phyloP scores from a whole-genome alignment of 1,140 invertebrate genomes.

The Sycophaga agraensis region DNA sequence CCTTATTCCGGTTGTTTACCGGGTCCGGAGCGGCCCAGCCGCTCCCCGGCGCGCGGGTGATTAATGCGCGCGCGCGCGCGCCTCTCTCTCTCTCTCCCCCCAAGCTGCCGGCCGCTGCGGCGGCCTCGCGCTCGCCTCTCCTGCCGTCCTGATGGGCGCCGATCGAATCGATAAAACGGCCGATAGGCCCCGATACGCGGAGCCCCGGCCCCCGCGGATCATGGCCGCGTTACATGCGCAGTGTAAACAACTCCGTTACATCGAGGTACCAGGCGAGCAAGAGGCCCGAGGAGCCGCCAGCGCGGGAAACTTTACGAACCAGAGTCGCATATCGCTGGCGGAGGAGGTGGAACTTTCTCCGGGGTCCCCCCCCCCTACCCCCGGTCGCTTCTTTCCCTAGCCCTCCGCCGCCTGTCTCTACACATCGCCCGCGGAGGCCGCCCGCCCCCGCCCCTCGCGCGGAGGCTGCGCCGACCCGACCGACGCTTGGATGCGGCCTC shows the following conservation, averaged over 20 bases:
- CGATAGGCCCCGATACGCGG: slow-evolving; percentile 11
- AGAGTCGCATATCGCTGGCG: slow-evolving; percentile 52
- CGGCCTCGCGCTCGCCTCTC: slow-evolving; percentile 22
- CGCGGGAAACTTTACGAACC: slow-evolving; percentile 55
- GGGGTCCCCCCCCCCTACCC: neutral
- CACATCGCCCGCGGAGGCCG: neutral
- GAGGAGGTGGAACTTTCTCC: slow-evolving; percentile 49
- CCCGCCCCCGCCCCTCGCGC: neutral
- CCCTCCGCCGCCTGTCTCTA: neutral
- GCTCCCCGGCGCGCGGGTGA: neutral
- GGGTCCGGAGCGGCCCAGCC: slow-evolving; percentile 30
- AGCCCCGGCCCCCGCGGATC: neutral
- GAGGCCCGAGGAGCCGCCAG: slow-evolving; percentile 45
- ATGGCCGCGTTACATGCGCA: slow-evolving; percentile 59
- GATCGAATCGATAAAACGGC: slow-evolving; percentile 46
- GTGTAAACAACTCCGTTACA: slow-evolving; percentile 62
- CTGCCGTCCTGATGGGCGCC: slow-evolving; percentile 40
- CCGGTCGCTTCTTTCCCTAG: neutral
- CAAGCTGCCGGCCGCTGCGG: no score
- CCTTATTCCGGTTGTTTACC: slow-evolving; percentile 49
- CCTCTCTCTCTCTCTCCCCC: neutral
- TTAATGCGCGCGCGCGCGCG: neutral
- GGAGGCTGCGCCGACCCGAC: no score
- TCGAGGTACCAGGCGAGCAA: slow-evolving; percentile 54
- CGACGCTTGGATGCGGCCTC: no score